Conservation (phyloP, 2,113 vertebrate species). For the Irena cyanogastra region DNA sequence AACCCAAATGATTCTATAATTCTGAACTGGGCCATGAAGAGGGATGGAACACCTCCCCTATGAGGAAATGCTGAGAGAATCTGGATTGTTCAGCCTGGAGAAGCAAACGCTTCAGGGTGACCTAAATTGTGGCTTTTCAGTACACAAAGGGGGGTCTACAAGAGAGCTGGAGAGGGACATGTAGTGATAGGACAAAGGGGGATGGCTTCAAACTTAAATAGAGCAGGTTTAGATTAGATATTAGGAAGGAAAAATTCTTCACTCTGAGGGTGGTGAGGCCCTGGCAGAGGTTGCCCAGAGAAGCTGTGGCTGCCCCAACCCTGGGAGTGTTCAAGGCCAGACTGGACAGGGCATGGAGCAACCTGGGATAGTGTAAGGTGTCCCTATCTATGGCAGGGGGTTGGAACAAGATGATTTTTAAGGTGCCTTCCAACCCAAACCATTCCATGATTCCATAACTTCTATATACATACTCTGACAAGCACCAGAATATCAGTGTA, state of each 20-base stretch:
- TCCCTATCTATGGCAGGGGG: neutral
- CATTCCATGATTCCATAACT: neutral
- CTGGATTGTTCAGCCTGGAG: neutral
- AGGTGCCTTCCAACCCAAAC: neutral
- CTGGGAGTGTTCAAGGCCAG: neutral
- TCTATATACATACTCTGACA: neutral
- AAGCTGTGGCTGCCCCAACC: neutral
- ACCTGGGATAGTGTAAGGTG: rapidly evolving
- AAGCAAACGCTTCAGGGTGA: neutral
- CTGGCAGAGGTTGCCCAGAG: neutral
- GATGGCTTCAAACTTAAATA: neutral
- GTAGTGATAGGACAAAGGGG: neutral
- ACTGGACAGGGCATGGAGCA: neutral
- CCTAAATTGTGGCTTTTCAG: neutral
- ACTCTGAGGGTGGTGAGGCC: neutral
- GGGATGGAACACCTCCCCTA: neutral
- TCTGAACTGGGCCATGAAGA: neutral
- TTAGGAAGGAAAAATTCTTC: neutral
- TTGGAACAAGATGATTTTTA: neutral
- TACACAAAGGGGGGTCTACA: neutral
- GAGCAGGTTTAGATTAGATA: neutral
- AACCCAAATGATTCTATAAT: neutral
- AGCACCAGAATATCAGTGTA: neutral
- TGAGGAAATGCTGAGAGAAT: neutral
- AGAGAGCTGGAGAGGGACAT: neutral